Base-by-base conservation (phyloP, 35 echinoderm and acorn worm species). In the Amphiura filiformis region DNA sequence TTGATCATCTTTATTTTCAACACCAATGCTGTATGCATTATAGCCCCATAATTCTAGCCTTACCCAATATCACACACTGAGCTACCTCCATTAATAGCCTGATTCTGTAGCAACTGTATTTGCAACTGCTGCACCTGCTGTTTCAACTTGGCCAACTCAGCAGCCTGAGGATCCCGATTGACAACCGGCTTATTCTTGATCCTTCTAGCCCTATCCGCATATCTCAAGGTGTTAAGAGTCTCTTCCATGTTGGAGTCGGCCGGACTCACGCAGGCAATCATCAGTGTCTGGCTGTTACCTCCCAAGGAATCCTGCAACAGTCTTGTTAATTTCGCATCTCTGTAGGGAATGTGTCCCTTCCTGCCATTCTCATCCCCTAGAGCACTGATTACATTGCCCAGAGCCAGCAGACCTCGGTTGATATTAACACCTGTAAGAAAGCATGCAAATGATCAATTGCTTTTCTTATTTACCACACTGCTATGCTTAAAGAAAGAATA, bases 151-250 rank as follows among this genome's bases (percentile, higher is more conserved):
- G 89, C 57, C 64, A 98, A 56, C 78, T 98, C 96, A 28, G 96
- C 96, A 23, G 93, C 78, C 77, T 94, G 89, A 61, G 96, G 96
- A 44, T 98, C 96, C 56, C 92, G 61, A 79, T 98, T 98, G 13
- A 98, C 87, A 0, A 98, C 87, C 3, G 96, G 96, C 87, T 98
- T 98, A 75, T 98, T 98, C 80, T 93, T 98, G 36, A 98, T 98
- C 38, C 85, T 83, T 23, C 96, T 84, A 30, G 96, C 96, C 44
- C 96, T 91, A 86, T 98, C 96, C 23, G 96, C 96, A 79, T 98
- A 98, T 31, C 96, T 41, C 34, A 98, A 83, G 0, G 96, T 94
- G 87, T 98, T 98, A 31, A 98, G 75, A 0, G 96, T 98, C 79
- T 98, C 96, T 26, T 98, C 96, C 87, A 98, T 86, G 90, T 98